Evolutionary conservation across 2,113 vertebrate genomes (phyloP).

Genomic region (Monarcha castaneiventris): DNA sequence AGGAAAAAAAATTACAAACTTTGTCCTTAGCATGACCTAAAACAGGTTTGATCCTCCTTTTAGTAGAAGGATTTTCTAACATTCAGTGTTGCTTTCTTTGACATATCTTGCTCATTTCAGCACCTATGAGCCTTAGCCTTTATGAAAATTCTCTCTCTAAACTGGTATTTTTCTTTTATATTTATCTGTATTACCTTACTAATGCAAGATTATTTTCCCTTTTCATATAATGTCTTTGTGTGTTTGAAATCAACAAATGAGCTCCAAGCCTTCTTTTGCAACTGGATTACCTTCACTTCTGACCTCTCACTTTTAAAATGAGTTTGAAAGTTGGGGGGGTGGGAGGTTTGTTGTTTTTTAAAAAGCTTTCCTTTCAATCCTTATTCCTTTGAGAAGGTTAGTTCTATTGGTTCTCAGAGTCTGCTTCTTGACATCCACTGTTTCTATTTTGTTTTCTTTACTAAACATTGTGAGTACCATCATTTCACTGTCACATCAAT

Average conservation of each 20-base stretch:
- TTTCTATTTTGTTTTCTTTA: slow-evolving; percentile 34
- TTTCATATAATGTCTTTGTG: background rate
- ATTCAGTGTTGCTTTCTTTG: background rate
- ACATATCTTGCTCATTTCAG: background rate
- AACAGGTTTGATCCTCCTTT: background rate
- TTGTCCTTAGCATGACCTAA: background rate
- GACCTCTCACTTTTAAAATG: background rate
- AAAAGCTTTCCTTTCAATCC: slow-evolving; percentile 8
- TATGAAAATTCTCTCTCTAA: background rate
- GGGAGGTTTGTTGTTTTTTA: background rate
- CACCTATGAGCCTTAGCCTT: background rate
- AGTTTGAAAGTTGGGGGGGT: background rate
- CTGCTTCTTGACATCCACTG: slow-evolving; percentile 10
- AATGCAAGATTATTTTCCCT: background rate
- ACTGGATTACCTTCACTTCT: slow-evolving; percentile 3
- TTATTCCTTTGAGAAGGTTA: background rate
- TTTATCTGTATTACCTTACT: background rate
- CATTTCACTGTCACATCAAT: slow-evolving; percentile 27
- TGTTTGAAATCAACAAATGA: background rate
- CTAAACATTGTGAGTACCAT: slow-evolving; percentile 4
- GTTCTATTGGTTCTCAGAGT: slow-evolving; percentile 3
- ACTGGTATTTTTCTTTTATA: background rate
- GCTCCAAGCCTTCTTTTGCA: background rate
- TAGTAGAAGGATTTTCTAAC: background rate
- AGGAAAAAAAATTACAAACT: background rate